Evolutionary conservation across 2,113 vertebrate species (phyloP), one percentile per base, ranked within the genome.

Genomic region (western clawed frog (Xenopus tropicalis)): DNA sequence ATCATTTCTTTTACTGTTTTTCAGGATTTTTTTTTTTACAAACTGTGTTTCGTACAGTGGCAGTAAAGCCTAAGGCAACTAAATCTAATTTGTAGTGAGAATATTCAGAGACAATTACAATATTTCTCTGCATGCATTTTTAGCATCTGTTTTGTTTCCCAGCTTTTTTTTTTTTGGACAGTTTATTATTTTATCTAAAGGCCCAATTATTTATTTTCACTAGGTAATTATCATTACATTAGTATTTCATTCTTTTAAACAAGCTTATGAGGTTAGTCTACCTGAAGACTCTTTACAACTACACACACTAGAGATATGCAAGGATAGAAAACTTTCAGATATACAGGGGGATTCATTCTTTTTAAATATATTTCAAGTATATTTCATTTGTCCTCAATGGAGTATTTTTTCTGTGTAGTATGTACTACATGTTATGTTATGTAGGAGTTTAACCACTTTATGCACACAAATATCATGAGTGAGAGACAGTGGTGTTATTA

Each of bases 51-150:
- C 57, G 59, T 58, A 23, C 37, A 51, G 56, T 66, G 24, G 24
- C 43, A 67, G 65, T 17, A 61, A 74, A 52, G 72, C 64, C 65
- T 68, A 37, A 29, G 65, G 65, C 65, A 16, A 68, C 6, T 68
- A 25, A n/a, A 54, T 61, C 11, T 52, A 37, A 42, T 61, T 61
- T 43, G 43, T 42, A 42, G 14, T 12, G 20, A 68, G 57, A 68
- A 61, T 61, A 62, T 68, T 62, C 65, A 61, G 19, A 61, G 58
- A 70, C 44, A 61, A 51, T 68, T 44, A 10, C 56, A 48, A 21
- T 67, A 61, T 7, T 22, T 37, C 43, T 20, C 25, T 22, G 17
- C 63, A 46, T 46, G 24, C 58, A 74, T 42, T 25, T 56, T 22
- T 19, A 42, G 64, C 72, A 74, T 73, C 62, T 73, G 63, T 73